Conservation (phyloP, 2,113 vertebrate species). For the Danionella cerebrum region DNA sequence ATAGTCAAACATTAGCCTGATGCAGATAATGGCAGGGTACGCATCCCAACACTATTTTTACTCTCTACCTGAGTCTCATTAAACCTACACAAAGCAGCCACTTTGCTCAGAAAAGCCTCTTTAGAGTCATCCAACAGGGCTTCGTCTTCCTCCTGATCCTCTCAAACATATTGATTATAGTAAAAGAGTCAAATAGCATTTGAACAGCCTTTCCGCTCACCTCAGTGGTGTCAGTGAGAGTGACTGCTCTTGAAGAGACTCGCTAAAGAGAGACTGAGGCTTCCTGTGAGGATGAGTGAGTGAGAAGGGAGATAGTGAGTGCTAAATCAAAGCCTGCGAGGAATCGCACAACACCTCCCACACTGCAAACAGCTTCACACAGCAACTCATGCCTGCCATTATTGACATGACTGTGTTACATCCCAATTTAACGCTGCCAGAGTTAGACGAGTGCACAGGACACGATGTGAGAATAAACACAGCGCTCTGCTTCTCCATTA, state of each 20-base stretch:
- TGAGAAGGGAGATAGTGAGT: conserved; percentile 14
- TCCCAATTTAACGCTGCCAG: conserved; percentile 62
- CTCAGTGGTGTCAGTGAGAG: neutral
- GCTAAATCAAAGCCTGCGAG: conserved; percentile 10
- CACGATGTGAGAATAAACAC: conserved; percentile 46
- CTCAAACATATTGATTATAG: conserved; percentile 1
- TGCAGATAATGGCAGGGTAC: conserved; percentile 69
- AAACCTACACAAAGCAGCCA: neutral
- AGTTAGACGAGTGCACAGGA: conserved; percentile 45
- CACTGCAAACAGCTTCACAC: conserved; percentile 42
- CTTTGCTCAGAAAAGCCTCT: neutral
- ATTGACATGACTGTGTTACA: conserved; percentile 52
- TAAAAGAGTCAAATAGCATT: neutral
- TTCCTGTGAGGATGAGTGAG: too few species aligned
- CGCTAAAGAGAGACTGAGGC: conserved; percentile 15
- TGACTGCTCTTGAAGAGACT: conserved; percentile 20
- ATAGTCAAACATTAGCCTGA: conserved; percentile 59
- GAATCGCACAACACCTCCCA: conserved; percentile 53
- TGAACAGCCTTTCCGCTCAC: neutral
- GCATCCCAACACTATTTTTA: conserved; percentile 61
- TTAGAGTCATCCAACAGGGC: neutral
- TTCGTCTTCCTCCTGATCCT: neutral
- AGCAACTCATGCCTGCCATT: conserved; percentile 65
- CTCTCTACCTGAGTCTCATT: neutral
- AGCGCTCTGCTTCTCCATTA: conserved; percentile 35